These are phyloP conservation scores for Odontesthes bonariensis DNA, from an alignment of 2,113 vertebrate genomes.

Conservation along the genomic window DNA sequence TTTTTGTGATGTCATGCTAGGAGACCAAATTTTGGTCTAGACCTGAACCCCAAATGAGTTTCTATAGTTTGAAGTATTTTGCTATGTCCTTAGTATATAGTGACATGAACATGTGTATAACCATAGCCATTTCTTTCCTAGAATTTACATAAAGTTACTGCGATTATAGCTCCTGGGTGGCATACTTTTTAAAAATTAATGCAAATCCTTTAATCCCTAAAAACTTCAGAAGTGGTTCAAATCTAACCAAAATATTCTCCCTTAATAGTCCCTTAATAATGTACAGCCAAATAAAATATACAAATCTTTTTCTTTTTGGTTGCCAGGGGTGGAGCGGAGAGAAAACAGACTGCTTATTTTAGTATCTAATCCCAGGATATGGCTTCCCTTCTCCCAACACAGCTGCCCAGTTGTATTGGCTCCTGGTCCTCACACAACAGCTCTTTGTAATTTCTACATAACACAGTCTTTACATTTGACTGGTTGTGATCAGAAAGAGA, in stretches of 20 bases:
- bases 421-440: conserved; percentile 63
- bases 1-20: conserved; percentile 24
- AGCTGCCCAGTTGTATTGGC: conserved; percentile 69
- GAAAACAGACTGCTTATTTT: conserved; percentile 76
- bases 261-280: conserved; percentile 68
- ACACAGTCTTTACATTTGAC: conserved; percentile 32
- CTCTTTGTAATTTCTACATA: conserved; percentile 57
- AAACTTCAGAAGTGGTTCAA: conserved; percentile 55
- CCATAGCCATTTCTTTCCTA: conserved; percentile 15
- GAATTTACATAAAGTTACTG: conserved; percentile 33
- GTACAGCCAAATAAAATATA: conserved; percentile 68
- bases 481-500: conserved; percentile 34
- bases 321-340: conserved; percentile 37
- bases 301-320: conserved; percentile 55
- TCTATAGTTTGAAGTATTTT: conserved; percentile 1
- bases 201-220: conserved; percentile 73
- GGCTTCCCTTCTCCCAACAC: conserved; percentile 63
- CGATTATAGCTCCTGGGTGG: conserved; percentile 54
- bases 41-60: conserved; percentile 40
- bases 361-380: conserved; percentile 78
- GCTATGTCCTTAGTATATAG: conserved; percentile 21
- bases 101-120: conserved; percentile 34
- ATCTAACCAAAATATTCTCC: conserved; percentile 59
- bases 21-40: conserved; percentile 15
- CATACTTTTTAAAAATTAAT: conserved; percentile 65